These are phyloP conservation scores for Diorhabda carinulata DNA, from an alignment of 1,140 invertebrate genomes.

Conservation along the genomic window DNA sequence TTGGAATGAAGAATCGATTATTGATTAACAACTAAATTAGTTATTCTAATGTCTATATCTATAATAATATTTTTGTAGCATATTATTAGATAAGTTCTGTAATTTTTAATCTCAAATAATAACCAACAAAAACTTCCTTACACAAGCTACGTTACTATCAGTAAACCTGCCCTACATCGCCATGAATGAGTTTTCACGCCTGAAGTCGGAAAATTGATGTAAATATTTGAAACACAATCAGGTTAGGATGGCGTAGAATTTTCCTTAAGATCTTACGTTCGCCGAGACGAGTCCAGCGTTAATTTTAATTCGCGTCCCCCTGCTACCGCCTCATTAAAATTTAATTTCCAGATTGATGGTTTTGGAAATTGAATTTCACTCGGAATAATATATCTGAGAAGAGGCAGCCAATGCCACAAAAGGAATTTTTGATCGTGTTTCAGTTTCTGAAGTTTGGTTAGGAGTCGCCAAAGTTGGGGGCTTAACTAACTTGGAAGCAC, in stretches of 20 bases:
- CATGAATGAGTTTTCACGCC: background rate
- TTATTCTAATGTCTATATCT: no score
- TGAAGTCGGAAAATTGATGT: conserved; percentile 25
- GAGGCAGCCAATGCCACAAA: background rate
- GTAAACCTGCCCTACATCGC: background rate
- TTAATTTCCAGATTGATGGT: conserved; percentile 15
- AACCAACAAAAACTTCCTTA: no score
- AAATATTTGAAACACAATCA: conserved; percentile 34
- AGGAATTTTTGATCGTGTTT: conserved; percentile 8
- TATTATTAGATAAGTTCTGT: no score
- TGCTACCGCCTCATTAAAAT: background rate
- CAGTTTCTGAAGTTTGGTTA: background rate
- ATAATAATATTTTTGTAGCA: no score
- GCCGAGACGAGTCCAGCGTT: conserved; percentile 1
- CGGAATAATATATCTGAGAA: conserved; percentile 11
- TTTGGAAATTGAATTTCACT: conserved; percentile 11
- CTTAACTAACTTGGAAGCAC: no score
- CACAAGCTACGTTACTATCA: background rate
- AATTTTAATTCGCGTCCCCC: conserved; percentile 12
- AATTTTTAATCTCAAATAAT: no score
- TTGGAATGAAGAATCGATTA: no score
- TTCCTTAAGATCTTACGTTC: conserved; percentile 7
- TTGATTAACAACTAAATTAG: no score
- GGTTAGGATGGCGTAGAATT: conserved; percentile 17
- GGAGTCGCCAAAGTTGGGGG: background rate